Base-by-base conservation (phyloP, 2,797 vertebrate genomes). In the Glyptemys insculpta region DNA sequence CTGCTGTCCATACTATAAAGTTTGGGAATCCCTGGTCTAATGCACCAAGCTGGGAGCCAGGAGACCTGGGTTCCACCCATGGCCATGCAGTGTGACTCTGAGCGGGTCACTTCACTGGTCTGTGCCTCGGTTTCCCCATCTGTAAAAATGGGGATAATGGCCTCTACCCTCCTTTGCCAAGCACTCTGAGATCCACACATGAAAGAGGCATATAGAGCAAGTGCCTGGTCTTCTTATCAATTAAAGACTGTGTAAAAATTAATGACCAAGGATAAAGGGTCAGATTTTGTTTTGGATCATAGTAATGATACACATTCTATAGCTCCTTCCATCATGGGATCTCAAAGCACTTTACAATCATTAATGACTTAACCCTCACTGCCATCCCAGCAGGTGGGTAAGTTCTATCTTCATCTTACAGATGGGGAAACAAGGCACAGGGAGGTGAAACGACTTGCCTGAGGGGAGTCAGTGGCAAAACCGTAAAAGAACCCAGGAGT, bases 171-270 rank as follows among this genome's bases (percentile, higher is more conserved):
- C n/a, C 54, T 41, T 37, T 21, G 79, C 7, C 10, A 31, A 49
- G 4, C 10, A 10, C 37, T 68, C 2, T 11, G 44, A 79, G 31
- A 27, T 41, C 41, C 90, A 1, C 6, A 21, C 23, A 56, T 0
- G 0, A 62, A 49, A 52, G 27, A 4, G 5, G 37, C 29, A 56
- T 29, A 44, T 5, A 76, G 72, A 74, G 23, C 25, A 72, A 49
- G 78, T 3, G 25, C 14, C 65, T 15, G 25, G 41, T 29, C 41
- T 27, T 47, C 21, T 37, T 23, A 47, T 29, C 25, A 76, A 8
- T 76, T 76, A 47, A 47, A 27, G 7, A 47, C 25, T 8, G 25
- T 44, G 12, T 47, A 76, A 29, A 6, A 15, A 44, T 44, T 76
- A 44, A 76, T 25, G 72, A 76, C 41, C 25, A 4, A 47, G 25